These are phyloP conservation scores for Belgica antarctica DNA, from an alignment of 2,888 invertebrate genomes.

Conservation along the genomic window DNA sequence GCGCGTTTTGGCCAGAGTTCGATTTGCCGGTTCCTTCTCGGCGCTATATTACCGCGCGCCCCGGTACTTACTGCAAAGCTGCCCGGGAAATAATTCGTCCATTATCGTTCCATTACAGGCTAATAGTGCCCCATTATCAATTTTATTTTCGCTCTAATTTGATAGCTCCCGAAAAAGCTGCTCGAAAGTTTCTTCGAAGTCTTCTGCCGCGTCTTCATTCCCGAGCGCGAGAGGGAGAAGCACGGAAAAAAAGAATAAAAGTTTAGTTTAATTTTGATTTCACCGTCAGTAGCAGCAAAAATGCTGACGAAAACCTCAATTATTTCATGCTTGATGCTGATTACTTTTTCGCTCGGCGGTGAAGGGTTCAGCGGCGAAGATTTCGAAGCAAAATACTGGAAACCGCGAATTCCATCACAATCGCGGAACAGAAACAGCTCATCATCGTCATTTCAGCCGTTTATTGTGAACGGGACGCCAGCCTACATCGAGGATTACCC, in stretches of 20 bases:
- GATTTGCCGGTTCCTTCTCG: neutral
- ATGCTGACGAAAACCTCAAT: conserved; percentile 24
- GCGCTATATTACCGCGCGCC: neutral
- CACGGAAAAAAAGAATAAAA: neutral
- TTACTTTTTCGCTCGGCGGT: neutral
- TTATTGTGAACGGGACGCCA: conserved; percentile 28
- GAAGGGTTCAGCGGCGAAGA: neutral
- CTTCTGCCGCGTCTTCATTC: neutral
- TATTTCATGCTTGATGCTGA: conserved; percentile 24
- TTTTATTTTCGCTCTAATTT: conserved; percentile 28
- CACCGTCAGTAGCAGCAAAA: neutral
- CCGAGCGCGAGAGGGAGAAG: neutral
- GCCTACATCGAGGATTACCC: conserved; percentile 28
- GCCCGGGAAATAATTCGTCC: no score
- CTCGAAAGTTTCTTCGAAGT: neutral
- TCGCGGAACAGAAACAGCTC: no score
- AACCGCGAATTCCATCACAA: neutral
- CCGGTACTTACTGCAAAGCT: neutral
- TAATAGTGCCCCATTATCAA: conserved; percentile 24
- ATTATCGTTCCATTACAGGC: conserved; percentile 25
- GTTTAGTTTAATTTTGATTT: conserved; percentile 28
- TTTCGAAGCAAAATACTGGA: neutral
- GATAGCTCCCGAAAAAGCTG: neutral
- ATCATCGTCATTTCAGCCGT: no score
- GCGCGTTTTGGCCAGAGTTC: neutral